Evolutionary conservation across 2,797 vertebrate genomes (phyloP).

Genomic region (Rhinatrema bivittatum): DNA sequence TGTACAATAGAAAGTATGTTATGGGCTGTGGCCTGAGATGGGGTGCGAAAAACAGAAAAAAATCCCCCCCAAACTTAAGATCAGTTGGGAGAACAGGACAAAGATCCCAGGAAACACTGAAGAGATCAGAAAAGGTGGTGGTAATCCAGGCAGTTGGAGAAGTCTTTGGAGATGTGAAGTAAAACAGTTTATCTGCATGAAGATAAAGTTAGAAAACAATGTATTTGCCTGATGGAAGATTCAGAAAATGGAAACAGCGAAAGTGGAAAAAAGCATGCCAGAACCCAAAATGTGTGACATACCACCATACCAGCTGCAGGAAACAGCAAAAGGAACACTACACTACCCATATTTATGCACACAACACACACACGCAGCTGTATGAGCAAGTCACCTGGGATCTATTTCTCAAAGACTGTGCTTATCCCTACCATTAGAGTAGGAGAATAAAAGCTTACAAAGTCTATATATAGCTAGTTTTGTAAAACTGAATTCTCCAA

Average conservation of each 20-base stretch:
- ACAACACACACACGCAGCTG: not conserved
- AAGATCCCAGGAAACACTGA: slow-evolving; percentile 61
- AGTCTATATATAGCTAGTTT: no score
- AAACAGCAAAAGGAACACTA: not conserved
- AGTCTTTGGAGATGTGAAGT: slow-evolving; percentile 76
- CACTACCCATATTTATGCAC: slow-evolving; percentile 2
- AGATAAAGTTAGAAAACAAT: slow-evolving; percentile 48
- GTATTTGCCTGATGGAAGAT: slow-evolving; percentile 46
- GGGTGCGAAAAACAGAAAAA: slow-evolving; percentile 34
- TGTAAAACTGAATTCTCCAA: no score
- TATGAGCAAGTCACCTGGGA: not conserved
- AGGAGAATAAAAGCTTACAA: no score
- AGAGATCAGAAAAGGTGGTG: slow-evolving; percentile 67
- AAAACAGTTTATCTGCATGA: slow-evolving; percentile 90
- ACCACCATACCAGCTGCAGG: slow-evolving; percentile 1
- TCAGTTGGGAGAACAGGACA: slow-evolving; percentile 50
- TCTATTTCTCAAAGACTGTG: not conserved
- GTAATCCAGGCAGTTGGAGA: slow-evolving; percentile 69
- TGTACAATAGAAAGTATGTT: slow-evolving; percentile 78
- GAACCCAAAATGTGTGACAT: slow-evolving; percentile 6
- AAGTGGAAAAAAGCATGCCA: slow-evolving; percentile 20
- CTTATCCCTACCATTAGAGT: not conserved
- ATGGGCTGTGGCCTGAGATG: slow-evolving; percentile 47
- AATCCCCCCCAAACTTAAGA: no score
- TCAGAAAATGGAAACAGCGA: slow-evolving; percentile 22